Percentiles rank a stretch among this genome's conserved stretches.
phyloP scores from a whole-genome alignment of 1,140 invertebrate species.

The Hestina assimilis region DNA sequence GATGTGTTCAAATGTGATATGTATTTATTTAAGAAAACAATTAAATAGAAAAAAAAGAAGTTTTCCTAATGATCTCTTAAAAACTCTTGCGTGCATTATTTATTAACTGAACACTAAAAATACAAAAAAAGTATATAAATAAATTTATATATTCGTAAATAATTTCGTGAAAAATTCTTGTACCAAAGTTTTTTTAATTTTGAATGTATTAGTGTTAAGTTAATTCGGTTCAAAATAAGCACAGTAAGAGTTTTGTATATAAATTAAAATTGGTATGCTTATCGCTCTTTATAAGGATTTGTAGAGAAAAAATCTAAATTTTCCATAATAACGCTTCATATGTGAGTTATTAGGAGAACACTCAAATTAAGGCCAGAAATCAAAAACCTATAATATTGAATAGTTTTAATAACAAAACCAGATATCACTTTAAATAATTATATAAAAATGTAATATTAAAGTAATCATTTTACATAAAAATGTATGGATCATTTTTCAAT shows the following conservation, averaged over 20 bases:
- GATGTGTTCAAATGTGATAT: constrained; percentile 77
- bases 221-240: constrained; percentile 28
- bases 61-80: constrained; percentile 77
- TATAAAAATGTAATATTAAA: background rate
- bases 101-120: constrained; percentile 17
- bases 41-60: constrained; percentile 64
- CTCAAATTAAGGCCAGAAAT: constrained; percentile 30
- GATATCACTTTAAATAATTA: background rate
- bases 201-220: constrained; percentile 17
- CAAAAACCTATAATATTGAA: too few species aligned
- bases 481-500: background rate
- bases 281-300: constrained; percentile 58
- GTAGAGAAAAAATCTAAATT: constrained; percentile 68
- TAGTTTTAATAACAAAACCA: too few species aligned
- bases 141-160: background rate
- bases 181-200: background rate
- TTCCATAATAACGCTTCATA: constrained; percentile 55
- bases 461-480: background rate
- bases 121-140: too few species aligned
- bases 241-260: constrained; percentile 74
- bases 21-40: constrained; percentile 68
- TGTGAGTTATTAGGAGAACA: constrained; percentile 36
- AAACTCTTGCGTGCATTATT: constrained; percentile 66
- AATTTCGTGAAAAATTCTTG: background rate
- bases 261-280: constrained; percentile 76